These are phyloP conservation scores for Micoletzkya japonica DNA, from an alignment of 2,888 invertebrate genomes.

Conservation along the genomic window DNA sequence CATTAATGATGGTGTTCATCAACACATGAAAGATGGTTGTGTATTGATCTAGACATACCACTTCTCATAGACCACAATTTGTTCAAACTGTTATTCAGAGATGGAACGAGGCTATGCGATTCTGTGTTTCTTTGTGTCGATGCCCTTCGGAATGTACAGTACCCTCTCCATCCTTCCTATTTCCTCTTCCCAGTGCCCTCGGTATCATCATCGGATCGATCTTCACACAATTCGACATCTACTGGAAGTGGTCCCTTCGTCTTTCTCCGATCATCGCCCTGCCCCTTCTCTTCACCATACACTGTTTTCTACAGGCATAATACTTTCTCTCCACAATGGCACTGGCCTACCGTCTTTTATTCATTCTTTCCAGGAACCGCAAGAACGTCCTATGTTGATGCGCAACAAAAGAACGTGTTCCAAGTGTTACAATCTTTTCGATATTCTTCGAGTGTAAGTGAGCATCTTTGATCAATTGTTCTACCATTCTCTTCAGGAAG, in stretches of 20 bases:
- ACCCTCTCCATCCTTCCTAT: no score
- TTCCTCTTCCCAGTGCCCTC: background rate
- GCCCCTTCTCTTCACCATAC: background rate
- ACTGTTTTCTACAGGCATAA: background rate
- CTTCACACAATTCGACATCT: background rate
- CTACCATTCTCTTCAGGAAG: background rate
- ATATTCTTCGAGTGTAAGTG: background rate
- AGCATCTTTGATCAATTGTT: no score
- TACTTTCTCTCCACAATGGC: background rate
- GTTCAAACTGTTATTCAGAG: background rate
- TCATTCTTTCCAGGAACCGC: background rate
- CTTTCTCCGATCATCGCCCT: background rate
- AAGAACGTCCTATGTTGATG: slow-evolving; percentile 1
- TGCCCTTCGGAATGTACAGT: slow-evolving; percentile 5
- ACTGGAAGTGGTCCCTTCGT: slow-evolving; percentile 15
- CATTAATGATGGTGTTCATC: no score
- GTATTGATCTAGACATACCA: background rate
- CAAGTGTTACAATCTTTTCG: background rate
- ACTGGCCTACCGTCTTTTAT: background rate
- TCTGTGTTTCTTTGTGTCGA: background rate
- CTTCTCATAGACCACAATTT: background rate
- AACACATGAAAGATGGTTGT: background rate
- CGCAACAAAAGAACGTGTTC: background rate
- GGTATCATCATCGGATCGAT: slow-evolving; percentile 15
- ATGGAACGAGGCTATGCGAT: slow-evolving; percentile 10